Conservation (phyloP, 2,888 invertebrate genomes). For the Beris morrisii region DNA sequence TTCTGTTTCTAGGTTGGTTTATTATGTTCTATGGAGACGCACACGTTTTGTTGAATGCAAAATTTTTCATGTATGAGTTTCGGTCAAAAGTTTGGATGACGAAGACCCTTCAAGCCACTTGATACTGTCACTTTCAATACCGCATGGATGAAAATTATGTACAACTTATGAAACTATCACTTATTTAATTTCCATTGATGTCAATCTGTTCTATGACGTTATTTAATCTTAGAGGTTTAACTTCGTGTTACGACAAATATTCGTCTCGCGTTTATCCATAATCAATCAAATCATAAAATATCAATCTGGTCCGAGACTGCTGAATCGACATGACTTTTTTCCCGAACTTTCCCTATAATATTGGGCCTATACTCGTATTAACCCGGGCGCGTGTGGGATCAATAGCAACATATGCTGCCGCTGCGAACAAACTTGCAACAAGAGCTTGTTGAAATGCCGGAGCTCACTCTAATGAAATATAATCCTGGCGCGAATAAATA, state of each 20-base stretch:
- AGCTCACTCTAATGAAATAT: conserved; percentile 25
- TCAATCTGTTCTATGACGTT: not conserved
- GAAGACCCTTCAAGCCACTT: no score
- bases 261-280: conserved; percentile 11
- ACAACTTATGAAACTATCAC: conserved; percentile 17
- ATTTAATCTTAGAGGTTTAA: conserved; percentile 15
- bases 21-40: no score
- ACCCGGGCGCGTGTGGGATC: no score
- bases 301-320: conserved; percentile 23
- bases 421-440: not conserved
- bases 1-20: no score
- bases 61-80: no score
- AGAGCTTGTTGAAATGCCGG: not conserved
- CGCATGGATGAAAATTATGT: not conserved
- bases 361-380: no score
- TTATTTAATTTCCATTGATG: no score
- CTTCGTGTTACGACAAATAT: conserved; percentile 11
- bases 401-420: no score
- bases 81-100: no score
- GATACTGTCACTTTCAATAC: no score
- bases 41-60: no score
- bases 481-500: conserved; percentile 27
- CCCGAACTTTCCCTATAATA: no score
- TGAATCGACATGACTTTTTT: conserved; percentile 9
- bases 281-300: conserved; percentile 28